Conservation (phyloP, 2,888 invertebrate genomes). For the Pristionchus arcanus region DNA sequence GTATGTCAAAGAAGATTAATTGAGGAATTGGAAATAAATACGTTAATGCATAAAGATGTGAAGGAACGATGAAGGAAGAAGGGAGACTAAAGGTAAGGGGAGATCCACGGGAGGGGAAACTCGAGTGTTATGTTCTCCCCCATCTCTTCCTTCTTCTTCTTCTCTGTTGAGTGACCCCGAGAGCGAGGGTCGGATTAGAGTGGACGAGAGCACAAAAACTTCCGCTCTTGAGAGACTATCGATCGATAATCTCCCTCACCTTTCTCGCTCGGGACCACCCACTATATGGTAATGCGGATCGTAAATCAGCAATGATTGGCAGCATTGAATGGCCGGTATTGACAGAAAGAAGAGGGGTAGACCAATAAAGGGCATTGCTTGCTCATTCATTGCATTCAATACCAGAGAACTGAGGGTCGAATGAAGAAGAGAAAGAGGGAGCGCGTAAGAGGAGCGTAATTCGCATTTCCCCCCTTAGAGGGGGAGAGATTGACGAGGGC, state of each 20-base stretch:
- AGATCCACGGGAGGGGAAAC: conserved; percentile 15
- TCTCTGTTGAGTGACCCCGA: conserved; percentile 45
- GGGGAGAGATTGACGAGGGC: not conserved
- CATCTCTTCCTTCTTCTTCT: conserved; percentile 17
- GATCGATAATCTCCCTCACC: not conserved
- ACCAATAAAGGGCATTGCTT: not conserved
- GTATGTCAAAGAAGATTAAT: not conserved
- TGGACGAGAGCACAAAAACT: not conserved
- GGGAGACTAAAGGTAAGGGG: not conserved
- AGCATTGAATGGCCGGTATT: conserved; percentile 4
- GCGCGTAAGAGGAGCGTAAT: conserved; percentile 19
- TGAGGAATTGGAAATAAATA: not conserved
- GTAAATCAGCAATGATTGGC: conserved; percentile 28
- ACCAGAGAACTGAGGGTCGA: not conserved
- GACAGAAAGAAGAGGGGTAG: not conserved
- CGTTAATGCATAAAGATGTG: not conserved
- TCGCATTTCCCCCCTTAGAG: not conserved
- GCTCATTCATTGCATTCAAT: not conserved
- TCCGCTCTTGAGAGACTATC: not conserved
- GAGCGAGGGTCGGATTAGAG: conserved; percentile 13
- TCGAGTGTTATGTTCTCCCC: conserved; percentile 39
- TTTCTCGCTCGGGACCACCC: not conserved
- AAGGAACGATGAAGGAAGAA: not conserved
- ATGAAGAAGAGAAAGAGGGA: not conserved
- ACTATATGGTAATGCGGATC: not conserved